Conservation (phyloP, 1,140 invertebrate genomes). For the Diabrotica virgifera region DNA sequence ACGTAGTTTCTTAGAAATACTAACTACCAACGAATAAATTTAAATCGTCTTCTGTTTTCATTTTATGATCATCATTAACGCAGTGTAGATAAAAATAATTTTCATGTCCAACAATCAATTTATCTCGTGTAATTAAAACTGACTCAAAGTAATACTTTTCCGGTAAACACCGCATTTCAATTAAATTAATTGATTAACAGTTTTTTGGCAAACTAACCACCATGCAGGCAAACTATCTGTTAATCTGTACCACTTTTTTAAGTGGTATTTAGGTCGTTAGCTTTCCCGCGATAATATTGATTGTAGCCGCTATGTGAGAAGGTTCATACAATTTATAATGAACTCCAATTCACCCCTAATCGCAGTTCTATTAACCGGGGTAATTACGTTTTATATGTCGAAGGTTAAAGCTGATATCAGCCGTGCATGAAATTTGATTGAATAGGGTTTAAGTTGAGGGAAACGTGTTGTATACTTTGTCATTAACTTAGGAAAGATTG, state of each 20-base stretch:
- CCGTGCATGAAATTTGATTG: slow-evolving; percentile 7
- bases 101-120: too few relatives aligned
- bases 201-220: not conserved
- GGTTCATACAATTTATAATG: not conserved
- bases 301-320: slow-evolving; percentile 5
- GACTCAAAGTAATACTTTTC: too few relatives aligned
- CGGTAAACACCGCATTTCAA: too few relatives aligned
- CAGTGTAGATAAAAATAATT: too few relatives aligned
- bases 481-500: not conserved
- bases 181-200: too few relatives aligned
- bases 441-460: slow-evolving; percentile 6
- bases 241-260: slow-evolving; percentile 17
- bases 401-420: slow-evolving; percentile 3
- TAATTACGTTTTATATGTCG: slow-evolving; percentile 11
- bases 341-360: slow-evolving; percentile 8
- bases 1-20: too few relatives aligned
- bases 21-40: too few relatives aligned
- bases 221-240: not conserved
- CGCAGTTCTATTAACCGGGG: slow-evolving; percentile 1
- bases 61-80: too few relatives aligned
- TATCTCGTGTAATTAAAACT: too few relatives aligned
- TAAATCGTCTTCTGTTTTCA: too few relatives aligned
- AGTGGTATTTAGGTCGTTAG: slow-evolving; percentile 18
- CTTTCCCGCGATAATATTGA: slow-evolving; percentile 5
- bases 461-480: not conserved